phyloP scores from a whole-genome alignment of 2,113 vertebrate genomes.

The Vanacampus margaritifer region DNA sequence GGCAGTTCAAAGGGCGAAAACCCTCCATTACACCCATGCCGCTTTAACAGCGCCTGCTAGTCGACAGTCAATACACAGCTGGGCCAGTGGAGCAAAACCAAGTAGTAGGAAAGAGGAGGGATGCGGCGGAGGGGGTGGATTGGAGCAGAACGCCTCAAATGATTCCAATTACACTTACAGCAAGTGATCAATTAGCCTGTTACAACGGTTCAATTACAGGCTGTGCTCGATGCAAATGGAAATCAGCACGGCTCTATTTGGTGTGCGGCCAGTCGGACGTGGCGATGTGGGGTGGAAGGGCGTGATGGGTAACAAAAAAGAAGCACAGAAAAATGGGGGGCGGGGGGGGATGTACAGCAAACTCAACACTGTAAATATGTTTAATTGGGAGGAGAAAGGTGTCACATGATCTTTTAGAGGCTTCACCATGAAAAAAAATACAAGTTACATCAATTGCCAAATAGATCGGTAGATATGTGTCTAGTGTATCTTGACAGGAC shows the following conservation, averaged over 20 bases:
- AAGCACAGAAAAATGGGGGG: background rate
- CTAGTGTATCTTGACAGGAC: no score
- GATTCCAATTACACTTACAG: slow-evolving; percentile 47
- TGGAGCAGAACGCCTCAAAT: slow-evolving; percentile 47
- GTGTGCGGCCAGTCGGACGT: slow-evolving; percentile 6
- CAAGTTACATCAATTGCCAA: no score
- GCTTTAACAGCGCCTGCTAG: slow-evolving; percentile 65
- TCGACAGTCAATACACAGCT: slow-evolving; percentile 68
- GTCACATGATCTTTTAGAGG: no score
- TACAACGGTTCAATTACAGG: slow-evolving; percentile 43
- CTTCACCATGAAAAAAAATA: no score
- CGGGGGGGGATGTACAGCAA: no score
- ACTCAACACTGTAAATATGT: background rate
- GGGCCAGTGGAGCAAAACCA: slow-evolving; percentile 54
- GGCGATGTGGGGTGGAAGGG: background rate
- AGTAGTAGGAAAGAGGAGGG: slow-evolving; percentile 12
- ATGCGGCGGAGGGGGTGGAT: slow-evolving; percentile 18
- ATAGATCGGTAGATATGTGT: no score
- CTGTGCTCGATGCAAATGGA: slow-evolving; percentile 37
- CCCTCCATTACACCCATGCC: slow-evolving; percentile 64
- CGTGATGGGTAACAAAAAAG: background rate
- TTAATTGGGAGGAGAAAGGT: no score
- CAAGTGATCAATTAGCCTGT: slow-evolving; percentile 56
- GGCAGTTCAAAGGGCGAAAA: slow-evolving; percentile 67
- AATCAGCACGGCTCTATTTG: slow-evolving; percentile 17